Evolutionary conservation across 2,888 invertebrate species (phyloP), one percentile per base, ranked within the genome.

Genomic region (Cactoblastis cactorum): DNA sequence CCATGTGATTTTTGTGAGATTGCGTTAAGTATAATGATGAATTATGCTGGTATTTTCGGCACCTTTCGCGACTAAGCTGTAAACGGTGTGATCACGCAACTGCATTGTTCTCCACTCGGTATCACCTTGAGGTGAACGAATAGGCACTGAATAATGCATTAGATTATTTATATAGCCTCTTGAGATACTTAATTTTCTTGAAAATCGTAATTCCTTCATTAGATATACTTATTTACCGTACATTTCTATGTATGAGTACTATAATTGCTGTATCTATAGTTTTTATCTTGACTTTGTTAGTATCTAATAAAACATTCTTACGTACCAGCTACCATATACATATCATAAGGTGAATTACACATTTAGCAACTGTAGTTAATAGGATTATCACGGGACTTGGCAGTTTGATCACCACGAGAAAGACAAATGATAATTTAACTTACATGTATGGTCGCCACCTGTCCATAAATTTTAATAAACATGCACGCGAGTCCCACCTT

Each of bases 51-150:
- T 22, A 22, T 35, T 18, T 19, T 22, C n/a, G 4, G 9, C 19
- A 22, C 22, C 22, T 45, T 33, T 33, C 45, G 33, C 17, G 32
- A 6, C 12, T 17, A 39, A 19, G 22, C 43, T 12, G 15, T 28
- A 45, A 45, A 32, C 33, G 24, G 5, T n/a, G 34, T 9, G 46
- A 34, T 46, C 46, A 46, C 46, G 35, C 46, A 22, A 46, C 22
- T 15, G 15, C 33, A 46, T 46, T 32, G 45, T 45, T 45, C 45
- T 32, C 32, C 3, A n/a, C 39, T 39, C n/a, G 17, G 17, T 15
- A 46, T 46, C 24, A 46, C 45, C 45, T 33, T 46, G 45, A 46
- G 33, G 17, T 11, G 32, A 43, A 28, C 28, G 28, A 24, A 28
- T 43, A 17, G 32, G 22, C 39, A 28, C 43, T 43, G 43, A 43